A percentile compares a stretch with the other conserved stretches of the same genome.
These are phyloP conservation scores for Eristalis tenax DNA, from an alignment of 2,888 invertebrate genomes.

Conservation along the genomic window DNA sequence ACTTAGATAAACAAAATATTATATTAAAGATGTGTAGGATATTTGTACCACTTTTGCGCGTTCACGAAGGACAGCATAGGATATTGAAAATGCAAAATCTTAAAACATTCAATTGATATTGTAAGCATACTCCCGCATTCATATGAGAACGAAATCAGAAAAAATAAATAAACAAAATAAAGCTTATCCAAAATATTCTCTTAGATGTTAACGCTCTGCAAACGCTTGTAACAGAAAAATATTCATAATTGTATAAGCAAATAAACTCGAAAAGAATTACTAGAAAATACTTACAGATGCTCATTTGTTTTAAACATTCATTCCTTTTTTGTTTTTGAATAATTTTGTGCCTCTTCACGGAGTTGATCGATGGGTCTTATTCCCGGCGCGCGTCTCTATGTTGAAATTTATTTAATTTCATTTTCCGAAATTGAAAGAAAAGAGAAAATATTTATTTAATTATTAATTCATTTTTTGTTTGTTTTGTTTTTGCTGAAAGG, in stretches of 20 bases:
- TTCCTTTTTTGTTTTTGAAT: conserved; percentile 51
- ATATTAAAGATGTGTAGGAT: not conserved
- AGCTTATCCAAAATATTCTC: conserved; percentile 6
- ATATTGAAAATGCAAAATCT: not conserved
- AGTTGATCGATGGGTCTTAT: conserved; percentile 27
- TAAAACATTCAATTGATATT: not conserved
- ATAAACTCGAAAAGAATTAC: conserved; percentile 37
- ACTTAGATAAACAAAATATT: not conserved
- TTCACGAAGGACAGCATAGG: not conserved
- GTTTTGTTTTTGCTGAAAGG: not conserved
- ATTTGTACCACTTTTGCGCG: conserved; percentile 13
- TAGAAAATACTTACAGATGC: conserved; percentile 24
- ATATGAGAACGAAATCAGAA: not conserved
- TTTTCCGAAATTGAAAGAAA: conserved; percentile 53
- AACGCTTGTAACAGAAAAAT: conserved; percentile 53
- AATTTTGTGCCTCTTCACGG: conserved; percentile 73
- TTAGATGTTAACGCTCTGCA: conserved; percentile 12
- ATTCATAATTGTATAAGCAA: conserved; percentile 34
- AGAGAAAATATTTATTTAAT: conserved; percentile 36
- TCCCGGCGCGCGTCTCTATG: not conserved
- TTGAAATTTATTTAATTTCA: conserved; percentile 19
- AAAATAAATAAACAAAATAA: not conserved
- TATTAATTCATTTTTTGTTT: conserved; percentile 9
- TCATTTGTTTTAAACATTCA: not conserved
- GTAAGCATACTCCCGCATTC: not conserved